phyloP scores from a whole-genome alignment of 2,113 vertebrate species.

The Microcebus jonahi region DNA sequence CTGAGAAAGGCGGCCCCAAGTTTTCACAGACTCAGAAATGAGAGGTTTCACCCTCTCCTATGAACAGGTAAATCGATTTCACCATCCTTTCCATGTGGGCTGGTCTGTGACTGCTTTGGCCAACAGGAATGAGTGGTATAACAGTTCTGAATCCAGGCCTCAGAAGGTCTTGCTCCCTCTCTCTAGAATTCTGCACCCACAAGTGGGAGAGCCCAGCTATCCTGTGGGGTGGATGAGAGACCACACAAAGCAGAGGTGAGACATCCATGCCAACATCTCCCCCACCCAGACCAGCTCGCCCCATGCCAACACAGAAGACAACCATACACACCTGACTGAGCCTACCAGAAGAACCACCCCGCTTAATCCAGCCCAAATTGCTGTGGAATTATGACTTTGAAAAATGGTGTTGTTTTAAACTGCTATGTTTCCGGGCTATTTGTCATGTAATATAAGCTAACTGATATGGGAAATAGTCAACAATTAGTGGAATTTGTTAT shows the following conservation, averaged over 20 bases:
- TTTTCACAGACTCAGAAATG: neutral
- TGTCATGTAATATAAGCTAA: neutral
- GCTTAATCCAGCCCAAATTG: neutral
- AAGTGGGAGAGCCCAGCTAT: neutral
- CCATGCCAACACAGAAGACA: accelerated
- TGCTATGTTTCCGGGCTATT: neutral
- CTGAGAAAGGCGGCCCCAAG: neutral
- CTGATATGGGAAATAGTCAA: accelerated
- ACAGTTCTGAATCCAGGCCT: neutral
- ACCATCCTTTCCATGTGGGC: neutral
- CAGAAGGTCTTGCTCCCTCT: neutral
- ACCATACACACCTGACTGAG: neutral
- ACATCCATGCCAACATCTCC: neutral
- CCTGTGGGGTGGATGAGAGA: too few species aligned
- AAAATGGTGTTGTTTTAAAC: neutral
- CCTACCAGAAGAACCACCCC: neutral
- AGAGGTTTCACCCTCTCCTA: neutral
- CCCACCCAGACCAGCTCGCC: neutral
- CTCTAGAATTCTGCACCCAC: neutral
- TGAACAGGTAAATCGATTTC: neutral
- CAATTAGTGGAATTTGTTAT: too few species aligned
- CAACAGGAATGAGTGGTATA: neutral
- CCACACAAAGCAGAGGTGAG: neutral
- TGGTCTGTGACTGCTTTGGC: neutral
- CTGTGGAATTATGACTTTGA: neutral